These are phyloP conservation scores for Podarcis muralis DNA, from an alignment of 2,113 vertebrate genomes.

Conservation along the genomic window DNA sequence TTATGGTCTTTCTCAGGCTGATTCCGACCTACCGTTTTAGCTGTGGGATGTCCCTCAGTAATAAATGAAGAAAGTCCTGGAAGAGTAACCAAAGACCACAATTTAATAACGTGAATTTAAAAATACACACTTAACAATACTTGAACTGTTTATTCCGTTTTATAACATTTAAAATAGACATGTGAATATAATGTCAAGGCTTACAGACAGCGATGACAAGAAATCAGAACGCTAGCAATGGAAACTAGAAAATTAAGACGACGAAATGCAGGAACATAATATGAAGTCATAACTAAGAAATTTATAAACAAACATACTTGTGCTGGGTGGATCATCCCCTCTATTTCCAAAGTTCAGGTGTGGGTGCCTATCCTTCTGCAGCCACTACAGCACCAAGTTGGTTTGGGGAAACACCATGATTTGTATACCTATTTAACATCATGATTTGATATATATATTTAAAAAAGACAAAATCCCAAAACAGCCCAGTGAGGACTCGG, in stretches of 20 bases:
- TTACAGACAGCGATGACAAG: neutral
- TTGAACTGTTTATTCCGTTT: neutral
- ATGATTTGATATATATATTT: too few species aligned
- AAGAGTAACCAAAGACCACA: conserved; percentile 62
- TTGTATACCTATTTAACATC: neutral
- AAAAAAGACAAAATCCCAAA: too few species aligned
- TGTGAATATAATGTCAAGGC: neutral
- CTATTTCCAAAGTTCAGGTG: neutral
- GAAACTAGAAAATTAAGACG: neutral
- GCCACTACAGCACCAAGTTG: neutral
- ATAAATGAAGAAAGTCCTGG: conserved; percentile 93
- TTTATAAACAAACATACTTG: neutral
- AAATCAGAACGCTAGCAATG: neutral
- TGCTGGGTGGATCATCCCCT: neutral
- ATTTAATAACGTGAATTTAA: conserved; percentile 37
- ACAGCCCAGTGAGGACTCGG: too few species aligned
- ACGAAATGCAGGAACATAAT: neutral
- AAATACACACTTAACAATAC: conserved; percentile 46
- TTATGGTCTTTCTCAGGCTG: conserved; percentile 14
- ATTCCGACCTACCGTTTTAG: conserved; percentile 80
- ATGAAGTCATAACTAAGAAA: neutral
- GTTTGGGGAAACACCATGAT: neutral
- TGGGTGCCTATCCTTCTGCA: neutral
- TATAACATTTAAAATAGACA: neutral
- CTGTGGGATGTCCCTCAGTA: conserved; percentile 86